Conservation (phyloP, 2,797 vertebrate genomes). For the Chaenodraco wilsoni region DNA sequence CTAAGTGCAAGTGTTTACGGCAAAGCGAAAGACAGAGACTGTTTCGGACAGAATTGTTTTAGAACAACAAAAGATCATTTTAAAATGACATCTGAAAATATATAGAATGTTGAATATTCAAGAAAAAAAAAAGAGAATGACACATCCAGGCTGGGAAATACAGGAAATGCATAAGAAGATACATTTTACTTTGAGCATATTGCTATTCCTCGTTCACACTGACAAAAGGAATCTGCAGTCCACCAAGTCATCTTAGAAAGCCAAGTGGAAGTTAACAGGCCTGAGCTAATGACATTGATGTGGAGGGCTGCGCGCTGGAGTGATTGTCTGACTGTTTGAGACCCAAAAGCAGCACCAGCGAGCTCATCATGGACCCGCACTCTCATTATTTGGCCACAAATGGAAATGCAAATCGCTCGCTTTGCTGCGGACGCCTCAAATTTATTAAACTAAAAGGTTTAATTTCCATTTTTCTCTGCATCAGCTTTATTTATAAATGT, state of each 20-base stretch:
- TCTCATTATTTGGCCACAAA: constrained; percentile 92
- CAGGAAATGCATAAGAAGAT: constrained; percentile 15
- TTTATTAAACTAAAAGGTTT: constrained; percentile 99
- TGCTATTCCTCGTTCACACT: constrained; percentile 37
- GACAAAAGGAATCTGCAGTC: constrained; percentile 63
- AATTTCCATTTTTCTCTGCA: constrained; percentile 99
- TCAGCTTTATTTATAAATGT: constrained; percentile 99
- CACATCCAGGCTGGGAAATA: constrained; percentile 25
- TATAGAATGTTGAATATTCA: constrained; percentile 55
- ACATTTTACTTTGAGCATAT: constrained; percentile 37
- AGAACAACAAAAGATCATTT: constrained; percentile 53
- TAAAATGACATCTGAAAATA: constrained; percentile 57
- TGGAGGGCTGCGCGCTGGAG: constrained; percentile 74
- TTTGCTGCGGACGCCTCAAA: constrained; percentile 92
- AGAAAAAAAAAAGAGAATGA: constrained; percentile 19
- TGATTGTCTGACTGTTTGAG: constrained; percentile 82
- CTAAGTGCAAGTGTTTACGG: constrained; percentile 40
- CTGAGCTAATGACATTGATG: constrained; percentile 80
- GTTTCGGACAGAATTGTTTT: constrained; percentile 20
- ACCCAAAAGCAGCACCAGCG: constrained; percentile 78
- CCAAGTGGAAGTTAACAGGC: constrained; percentile 74
- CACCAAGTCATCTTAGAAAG: constrained; percentile 70
- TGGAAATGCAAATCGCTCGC: constrained; percentile 96
- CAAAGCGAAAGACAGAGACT: constrained; percentile 26
- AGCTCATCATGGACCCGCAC: constrained; percentile 82